Base-by-base conservation (phyloP, 2,888 invertebrate genomes). In the Tridacna gigas region DNA sequence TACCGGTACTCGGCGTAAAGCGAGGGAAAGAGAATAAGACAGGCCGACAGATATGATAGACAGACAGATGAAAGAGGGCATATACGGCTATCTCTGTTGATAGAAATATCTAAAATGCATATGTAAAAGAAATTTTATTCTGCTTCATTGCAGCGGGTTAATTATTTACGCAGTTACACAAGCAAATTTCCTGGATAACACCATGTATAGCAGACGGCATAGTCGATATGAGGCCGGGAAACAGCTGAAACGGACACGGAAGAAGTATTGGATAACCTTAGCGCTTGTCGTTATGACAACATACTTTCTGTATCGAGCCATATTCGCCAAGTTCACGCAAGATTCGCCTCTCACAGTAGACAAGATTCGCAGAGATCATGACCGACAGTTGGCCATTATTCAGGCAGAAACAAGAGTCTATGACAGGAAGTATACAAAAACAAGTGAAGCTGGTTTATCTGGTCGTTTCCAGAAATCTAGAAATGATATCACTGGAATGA, bases 241-340 rank as follows among this genome's bases (percentile, higher is more conserved):
- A 47, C 65, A 65, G 65, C n/a, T 65, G n/a, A 65, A 65, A 25
- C 69, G 69, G 69, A 69, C 28, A 45, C 47, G 69, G 28, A 69
- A 69, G 69, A 45, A 69, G 12, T n/a, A 69, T n/a, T 37, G 18
- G 45, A 69, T 69, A 18, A 47, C 28, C 20, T 47, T 69, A 47
- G 69, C 69, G 18, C 4, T 69, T 12, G 45, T 69, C 18, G 25
- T 37, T 47, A 45, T 47, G 69, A 69, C 47, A n/a, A 18, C 20
- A 18, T 69, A 69, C 37, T 45, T 69, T 20, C 37, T 69, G 28
- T 69, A 69, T 47, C 18, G 69, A 28, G 45, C 47, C 9, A 20
- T 69, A 12, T 18, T 69, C 12, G 69, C 69, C 3, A 45, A 15
- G 12, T 45, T 47, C 12, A 25, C 15, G 18, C 18, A 5, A n/a